Evolutionary conservation across 1,140 invertebrate genomes (phyloP).

Genomic region (Penaeus japonicus): DNA sequence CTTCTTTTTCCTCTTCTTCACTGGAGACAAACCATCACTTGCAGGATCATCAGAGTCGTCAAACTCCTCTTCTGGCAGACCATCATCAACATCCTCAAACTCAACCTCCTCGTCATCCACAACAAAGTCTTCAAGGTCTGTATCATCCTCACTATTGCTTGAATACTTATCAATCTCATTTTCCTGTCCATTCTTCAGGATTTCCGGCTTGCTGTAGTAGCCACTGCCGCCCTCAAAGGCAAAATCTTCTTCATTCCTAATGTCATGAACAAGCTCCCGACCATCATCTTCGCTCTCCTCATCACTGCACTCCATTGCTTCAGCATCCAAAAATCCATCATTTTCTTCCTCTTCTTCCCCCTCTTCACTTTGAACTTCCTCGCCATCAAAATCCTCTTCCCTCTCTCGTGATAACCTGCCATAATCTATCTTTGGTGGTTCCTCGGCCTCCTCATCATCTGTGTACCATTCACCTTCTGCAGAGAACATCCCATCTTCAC

Average conservation of each 20-base stretch:
- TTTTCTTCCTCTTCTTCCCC: background rate
- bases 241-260: conserved; percentile 11
- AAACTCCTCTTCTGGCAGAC: background rate
- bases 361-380: background rate
- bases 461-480: background rate
- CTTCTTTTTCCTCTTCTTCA: background rate
- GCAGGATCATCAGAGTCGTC: background rate
- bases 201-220: conserved; percentile 35
- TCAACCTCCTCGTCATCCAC: conserved; percentile 7
- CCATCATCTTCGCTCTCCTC: conserved; percentile 22
- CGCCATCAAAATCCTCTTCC: background rate
- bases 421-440: background rate
- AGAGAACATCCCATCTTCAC: too few relatives aligned
- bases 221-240: conserved; percentile 37
- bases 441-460: background rate
- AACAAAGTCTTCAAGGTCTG: conserved; percentile 36
- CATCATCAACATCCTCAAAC: background rate
- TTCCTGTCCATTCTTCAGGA: conserved; percentile 30
- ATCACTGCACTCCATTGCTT: background rate
- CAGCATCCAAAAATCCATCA: background rate
- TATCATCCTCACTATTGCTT: conserved; percentile 41
- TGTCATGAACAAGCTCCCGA: conserved; percentile 18
- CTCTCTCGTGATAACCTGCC: background rate
- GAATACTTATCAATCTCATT: conserved; percentile 43
- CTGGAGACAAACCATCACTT: conserved; percentile 16